Percentiles rank a stretch among this genome's conserved stretches.
Conservation (phyloP, 2,113 vertebrate genomes). For the Channa argus region DNA sequence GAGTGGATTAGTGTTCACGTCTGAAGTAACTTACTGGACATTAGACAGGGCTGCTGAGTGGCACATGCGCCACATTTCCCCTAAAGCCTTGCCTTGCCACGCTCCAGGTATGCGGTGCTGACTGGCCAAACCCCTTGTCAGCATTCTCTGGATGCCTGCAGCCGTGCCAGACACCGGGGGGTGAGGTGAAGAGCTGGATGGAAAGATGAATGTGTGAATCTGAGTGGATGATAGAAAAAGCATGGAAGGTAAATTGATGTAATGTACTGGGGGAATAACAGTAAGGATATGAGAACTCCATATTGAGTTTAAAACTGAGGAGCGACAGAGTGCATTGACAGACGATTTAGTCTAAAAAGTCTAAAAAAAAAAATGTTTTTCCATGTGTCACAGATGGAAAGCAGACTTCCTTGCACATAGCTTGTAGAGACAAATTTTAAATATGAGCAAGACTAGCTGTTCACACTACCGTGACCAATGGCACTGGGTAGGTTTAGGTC, state of each 20-base stretch:
- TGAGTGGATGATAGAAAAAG: slow-evolving; percentile 17
- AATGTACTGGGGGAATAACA: background rate
- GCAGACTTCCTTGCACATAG: background rate
- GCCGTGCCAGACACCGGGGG: slow-evolving; percentile 69
- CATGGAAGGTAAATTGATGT: background rate
- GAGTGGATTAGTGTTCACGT: slow-evolving; percentile 80
- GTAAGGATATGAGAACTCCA: background rate
- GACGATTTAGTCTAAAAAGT: no score
- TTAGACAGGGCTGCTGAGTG: slow-evolving; percentile 76
- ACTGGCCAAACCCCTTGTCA: slow-evolving; percentile 64
- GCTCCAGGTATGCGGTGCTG: slow-evolving; percentile 77
- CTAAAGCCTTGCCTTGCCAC: slow-evolving; percentile 68
- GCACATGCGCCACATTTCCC: slow-evolving; percentile 69
- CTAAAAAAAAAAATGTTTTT: no score
- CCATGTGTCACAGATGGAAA: background rate
- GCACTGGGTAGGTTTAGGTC: no score
- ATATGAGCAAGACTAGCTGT: background rate
- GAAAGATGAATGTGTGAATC: slow-evolving; percentile 35
- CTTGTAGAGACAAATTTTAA: background rate
- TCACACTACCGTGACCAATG: background rate
- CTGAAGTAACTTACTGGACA: slow-evolving; percentile 80
- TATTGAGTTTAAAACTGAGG: no score
- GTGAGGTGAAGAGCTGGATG: slow-evolving; percentile 44
- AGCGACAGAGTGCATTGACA: no score
- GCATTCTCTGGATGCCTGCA: slow-evolving; percentile 83